Conservation (phyloP, 2,113 vertebrate genomes). For the Narcine bancroftii region DNA sequence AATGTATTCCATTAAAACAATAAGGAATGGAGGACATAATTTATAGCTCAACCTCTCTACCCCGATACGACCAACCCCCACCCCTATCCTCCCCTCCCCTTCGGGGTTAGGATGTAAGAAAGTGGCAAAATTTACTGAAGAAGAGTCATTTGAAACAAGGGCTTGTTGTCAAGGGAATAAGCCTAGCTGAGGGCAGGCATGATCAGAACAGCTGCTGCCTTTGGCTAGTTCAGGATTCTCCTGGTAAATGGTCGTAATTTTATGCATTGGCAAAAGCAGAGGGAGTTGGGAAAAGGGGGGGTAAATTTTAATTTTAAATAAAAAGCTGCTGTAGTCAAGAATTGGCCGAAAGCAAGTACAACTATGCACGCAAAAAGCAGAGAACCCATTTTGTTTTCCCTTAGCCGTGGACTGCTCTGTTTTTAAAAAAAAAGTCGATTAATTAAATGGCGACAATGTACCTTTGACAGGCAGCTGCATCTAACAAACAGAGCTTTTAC, state of each 20-base stretch:
- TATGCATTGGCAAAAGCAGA: constrained; percentile 62
- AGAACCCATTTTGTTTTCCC: constrained; percentile 40
- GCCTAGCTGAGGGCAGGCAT: constrained; percentile 58
- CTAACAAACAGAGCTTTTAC: constrained; percentile 41
- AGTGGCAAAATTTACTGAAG: constrained; percentile 42
- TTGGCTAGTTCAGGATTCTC: constrained; percentile 60
- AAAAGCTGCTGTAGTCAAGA: constrained; percentile 60
- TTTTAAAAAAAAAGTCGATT: constrained; percentile 51
- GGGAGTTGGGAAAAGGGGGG: constrained; percentile 61
- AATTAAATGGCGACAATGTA: constrained; percentile 67
- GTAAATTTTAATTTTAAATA: constrained; percentile 55
- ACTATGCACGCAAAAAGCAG: constrained; percentile 64
- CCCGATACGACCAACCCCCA: background rate
- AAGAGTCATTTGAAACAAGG: constrained; percentile 58
- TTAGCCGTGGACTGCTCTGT: background rate
- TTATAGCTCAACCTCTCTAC: constrained; percentile 31
- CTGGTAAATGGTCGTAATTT: constrained; percentile 59
- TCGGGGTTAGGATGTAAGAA: constrained; percentile 39
- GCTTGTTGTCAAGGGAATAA: constrained; percentile 71
- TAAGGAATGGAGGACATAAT: constrained; percentile 39
- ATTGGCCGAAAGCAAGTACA: constrained; percentile 55
- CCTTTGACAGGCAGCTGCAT: constrained; percentile 70
- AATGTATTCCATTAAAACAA: constrained; percentile 35
- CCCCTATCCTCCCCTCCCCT: constrained; percentile 1
- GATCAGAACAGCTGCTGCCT: constrained; percentile 74